phyloP scores from a whole-genome alignment of 2,888 invertebrate species.

The Tetramorium bicarinatum region DNA sequence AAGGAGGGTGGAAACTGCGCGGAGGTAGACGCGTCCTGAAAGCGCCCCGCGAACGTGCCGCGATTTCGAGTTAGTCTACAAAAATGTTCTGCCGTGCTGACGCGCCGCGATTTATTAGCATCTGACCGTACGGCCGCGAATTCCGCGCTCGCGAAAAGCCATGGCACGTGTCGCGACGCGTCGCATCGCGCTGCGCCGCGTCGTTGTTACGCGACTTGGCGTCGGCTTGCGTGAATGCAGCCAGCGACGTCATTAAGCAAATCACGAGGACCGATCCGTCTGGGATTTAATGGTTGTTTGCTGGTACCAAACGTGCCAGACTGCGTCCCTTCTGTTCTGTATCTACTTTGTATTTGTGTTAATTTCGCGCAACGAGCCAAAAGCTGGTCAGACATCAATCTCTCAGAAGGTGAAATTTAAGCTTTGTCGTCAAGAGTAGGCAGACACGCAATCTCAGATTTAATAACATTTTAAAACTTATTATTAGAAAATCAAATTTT shows the following conservation, averaged over 20 bases:
- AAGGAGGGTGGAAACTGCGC: constrained; percentile 23
- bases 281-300: constrained; percentile 78
- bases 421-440: neutral
- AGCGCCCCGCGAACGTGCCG: constrained; percentile 17
- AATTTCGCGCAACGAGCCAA: constrained; percentile 7
- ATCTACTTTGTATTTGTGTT: constrained; percentile 22
- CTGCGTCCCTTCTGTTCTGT: constrained; percentile 50
- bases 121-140: constrained; percentile 71
- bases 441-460: neutral
- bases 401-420: neutral
- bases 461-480: constrained; percentile 16
- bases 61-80: constrained; percentile 66
- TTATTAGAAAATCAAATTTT: neutral
- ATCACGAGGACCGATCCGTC: constrained; percentile 73
- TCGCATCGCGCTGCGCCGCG: neutral
- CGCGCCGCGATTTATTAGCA: constrained; percentile 65
- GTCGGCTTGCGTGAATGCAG: constrained; percentile 69
- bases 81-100: constrained; percentile 75
- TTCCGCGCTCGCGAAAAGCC: constrained; percentile 61
- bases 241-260: constrained; percentile 78
- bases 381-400: constrained; percentile 1
- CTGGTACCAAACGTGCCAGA: constrained; percentile 47
- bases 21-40: constrained; percentile 43
- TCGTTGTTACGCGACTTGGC: constrained; percentile 60
- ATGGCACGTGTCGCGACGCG: constrained; percentile 45